Evolutionary conservation across 2,888 invertebrate species (phyloP), one percentile per base, ranked within the genome.

Genomic region (Scaptodrosophila latifasciaeformis): DNA sequence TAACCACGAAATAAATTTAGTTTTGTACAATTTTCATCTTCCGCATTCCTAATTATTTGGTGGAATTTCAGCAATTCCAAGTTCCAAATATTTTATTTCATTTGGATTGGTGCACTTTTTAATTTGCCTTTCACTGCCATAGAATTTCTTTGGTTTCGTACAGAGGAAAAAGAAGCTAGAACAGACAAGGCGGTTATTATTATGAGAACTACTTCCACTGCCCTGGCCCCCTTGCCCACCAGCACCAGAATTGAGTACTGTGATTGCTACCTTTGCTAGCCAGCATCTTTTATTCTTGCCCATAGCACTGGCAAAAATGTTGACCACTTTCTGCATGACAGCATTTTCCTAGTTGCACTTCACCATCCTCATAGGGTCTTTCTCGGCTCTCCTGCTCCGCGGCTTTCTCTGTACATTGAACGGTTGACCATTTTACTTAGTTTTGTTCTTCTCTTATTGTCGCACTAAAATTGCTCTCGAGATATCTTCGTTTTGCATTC

Each of bases 281-380:
- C 51, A 54, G 48, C 69, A 62, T 67, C 72, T 70, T 76, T 72
- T 72, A 72, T 72, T 59, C 72, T 72, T 76, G 76, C 72, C 67
- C 76, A 72, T 62, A 59, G 72, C 70, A 65, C 62, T 72, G 76
- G 72, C 72, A 72, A 72, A 72, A 76, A 72, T 72, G 72, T 76
- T 72, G 72, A 72, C 72, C 72, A 72, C 76, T 72, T 72, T 76
- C 70, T 67, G 72, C 77, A 63, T 72, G 67, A 65, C 48, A 71
- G 72, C 61, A 37, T 37, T 37, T 1, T 37, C 37, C 24, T 7
- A 24, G 24, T 7, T 37, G 37, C 17, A 37, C 15, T 37, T 17
- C 15, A 37, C 7, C 17, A 17, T 17, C 3, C 37, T 17, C 4
- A 17, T 17, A n/a, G 12, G 10, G 13, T 6, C 37, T 37, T 2